phyloP scores from a whole-genome alignment of 2,888 invertebrate genomes.

The Microplitis deprimator region DNA sequence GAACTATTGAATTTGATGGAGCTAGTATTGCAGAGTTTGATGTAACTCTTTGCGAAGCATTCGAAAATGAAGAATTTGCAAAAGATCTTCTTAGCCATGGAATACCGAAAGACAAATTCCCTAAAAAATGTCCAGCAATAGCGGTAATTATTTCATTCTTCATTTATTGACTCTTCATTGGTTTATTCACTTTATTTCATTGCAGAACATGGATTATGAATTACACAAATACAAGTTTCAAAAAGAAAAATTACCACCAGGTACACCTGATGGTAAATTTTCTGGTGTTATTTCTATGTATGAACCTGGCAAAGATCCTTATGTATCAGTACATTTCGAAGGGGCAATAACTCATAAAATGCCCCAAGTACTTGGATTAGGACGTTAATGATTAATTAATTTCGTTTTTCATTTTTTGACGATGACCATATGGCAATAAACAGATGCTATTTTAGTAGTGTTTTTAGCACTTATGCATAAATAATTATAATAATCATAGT shows the following conservation, averaged over 20 bases:
- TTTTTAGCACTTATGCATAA: no score
- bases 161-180: not conserved
- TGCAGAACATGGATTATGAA: slow-evolving; percentile 41
- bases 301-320: no score
- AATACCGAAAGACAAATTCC: slow-evolving; percentile 41
- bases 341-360: no score
- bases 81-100: slow-evolving; percentile 41
- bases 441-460: no score
- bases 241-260: slow-evolving; percentile 34
- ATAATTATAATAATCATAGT: no score
- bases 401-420: no score
- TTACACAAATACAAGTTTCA: slow-evolving; percentile 32
- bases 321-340: no score
- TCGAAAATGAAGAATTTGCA: slow-evolving; percentile 38
- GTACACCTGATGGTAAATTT: slow-evolving; percentile 40
- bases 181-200: not conserved
- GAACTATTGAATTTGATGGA: not conserved
- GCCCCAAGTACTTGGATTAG: no score
- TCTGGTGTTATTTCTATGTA: not conserved
- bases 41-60: slow-evolving; percentile 33
- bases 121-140: slow-evolving; percentile 44
- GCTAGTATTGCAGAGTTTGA: slow-evolving; percentile 27
- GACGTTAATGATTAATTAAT: no score
- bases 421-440: no score
- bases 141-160: not conserved